Conservation (phyloP, 2,888 invertebrate species). For the Campaea margaritaria region DNA sequence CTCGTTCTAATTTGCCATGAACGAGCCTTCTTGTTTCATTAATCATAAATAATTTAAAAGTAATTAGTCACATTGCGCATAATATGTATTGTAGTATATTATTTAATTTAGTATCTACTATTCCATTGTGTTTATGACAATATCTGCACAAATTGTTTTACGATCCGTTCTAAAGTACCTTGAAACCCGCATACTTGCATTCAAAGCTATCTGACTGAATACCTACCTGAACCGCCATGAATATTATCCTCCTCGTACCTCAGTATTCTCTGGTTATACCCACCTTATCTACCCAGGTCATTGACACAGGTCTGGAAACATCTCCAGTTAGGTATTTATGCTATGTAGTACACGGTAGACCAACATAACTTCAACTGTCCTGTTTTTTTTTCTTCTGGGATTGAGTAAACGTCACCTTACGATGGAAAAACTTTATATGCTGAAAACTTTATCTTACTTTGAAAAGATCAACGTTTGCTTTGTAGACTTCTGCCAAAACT, state of each 20-base stretch:
- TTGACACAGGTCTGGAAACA: conserved; percentile 43
- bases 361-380: conserved; percentile 13
- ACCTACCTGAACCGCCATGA: conserved; percentile 2
- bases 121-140: too few species aligned
- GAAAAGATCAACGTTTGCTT: conserved; percentile 3
- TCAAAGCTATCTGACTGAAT: conserved; percentile 17
- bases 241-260: conserved; percentile 10
- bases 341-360: conserved; percentile 2
- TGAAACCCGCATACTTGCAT: conserved; percentile 37
- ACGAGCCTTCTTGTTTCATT: too few species aligned
- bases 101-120: too few species aligned
- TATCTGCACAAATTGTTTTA: background rate
- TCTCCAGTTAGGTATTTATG: conserved; percentile 37
- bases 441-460: background rate
- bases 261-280: conserved; percentile 6
- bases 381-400: conserved; percentile 27
- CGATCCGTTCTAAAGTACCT: conserved; percentile 1
- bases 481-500: background rate
- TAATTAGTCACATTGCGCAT: too few species aligned
- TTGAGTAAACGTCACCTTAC: conserved; percentile 6
- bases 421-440: background rate
- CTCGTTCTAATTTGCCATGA: too few species aligned
- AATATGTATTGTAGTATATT: too few species aligned
- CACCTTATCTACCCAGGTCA: conserved; percentile 36
- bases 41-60: too few species aligned